Percentiles rank a stretch among this genome's conserved stretches.
phyloP scores from a whole-genome alignment of 1,140 invertebrate species.

The Drosophila micromelanica region DNA sequence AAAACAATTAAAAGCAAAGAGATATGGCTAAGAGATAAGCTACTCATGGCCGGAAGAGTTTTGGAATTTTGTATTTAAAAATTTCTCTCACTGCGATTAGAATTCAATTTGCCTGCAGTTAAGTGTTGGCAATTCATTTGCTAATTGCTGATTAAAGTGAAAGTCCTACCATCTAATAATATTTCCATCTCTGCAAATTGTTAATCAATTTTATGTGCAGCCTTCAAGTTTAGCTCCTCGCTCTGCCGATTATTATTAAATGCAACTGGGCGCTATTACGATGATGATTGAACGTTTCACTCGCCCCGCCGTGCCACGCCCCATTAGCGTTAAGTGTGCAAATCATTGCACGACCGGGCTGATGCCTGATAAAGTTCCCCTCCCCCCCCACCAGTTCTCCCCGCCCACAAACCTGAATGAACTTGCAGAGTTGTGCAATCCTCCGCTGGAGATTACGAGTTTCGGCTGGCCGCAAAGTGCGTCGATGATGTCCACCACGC shows the following conservation, averaged over 20 bases:
- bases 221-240: conserved; percentile 19
- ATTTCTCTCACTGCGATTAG: conserved; percentile 11
- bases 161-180: conserved; percentile 46
- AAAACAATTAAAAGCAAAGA: background rate
- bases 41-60: background rate
- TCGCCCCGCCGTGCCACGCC: conserved; percentile 1
- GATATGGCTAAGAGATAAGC: background rate
- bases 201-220: conserved; percentile 68
- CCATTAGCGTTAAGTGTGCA: conserved; percentile 1
- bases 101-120: conserved; percentile 21
- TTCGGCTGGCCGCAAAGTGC: conserved; percentile 20
- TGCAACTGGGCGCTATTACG: conserved; percentile 6
- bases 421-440: conserved; percentile 26
- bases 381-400: background rate
- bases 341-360: conserved; percentile 7
- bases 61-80: background rate
- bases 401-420: background rate
- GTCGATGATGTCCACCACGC: conserved; percentile 1
- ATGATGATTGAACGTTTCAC: conserved; percentile 8
- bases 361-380: conserved; percentile 17
- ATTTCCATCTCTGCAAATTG: conserved; percentile 45
- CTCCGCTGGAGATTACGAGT: conserved; percentile 23
- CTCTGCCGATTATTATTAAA: conserved; percentile 40
- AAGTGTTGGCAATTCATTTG: conserved; percentile 25
- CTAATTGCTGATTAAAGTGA: conserved; percentile 62